Base-by-base conservation (phyloP, 2,888 invertebrate genomes). In the Lysandra coridon region DNA sequence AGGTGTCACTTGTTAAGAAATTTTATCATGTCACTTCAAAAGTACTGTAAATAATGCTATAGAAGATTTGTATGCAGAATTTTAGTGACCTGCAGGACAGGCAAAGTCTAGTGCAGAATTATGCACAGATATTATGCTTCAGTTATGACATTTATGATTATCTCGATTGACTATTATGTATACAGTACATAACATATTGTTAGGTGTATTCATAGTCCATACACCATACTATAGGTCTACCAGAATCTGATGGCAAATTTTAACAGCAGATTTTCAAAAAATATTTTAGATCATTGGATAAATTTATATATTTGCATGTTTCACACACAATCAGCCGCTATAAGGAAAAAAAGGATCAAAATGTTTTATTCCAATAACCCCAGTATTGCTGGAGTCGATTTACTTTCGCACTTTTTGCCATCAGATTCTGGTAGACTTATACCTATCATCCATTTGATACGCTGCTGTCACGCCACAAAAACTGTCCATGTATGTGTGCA, bases 1-100 rank as follows among this genome's bases (percentile, higher is more conserved):
- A 69, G 33, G 69, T 69, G 33, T 37, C 33, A 69, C 17, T 69
- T 69, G 33, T 37, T 69, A 33, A 69, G 69, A 14, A 33, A 69
- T 14, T 69, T 69, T 69, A 69, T 33, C 69, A 69, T 17, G 33
- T 4, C 69, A 33, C 69, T 69, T 37, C 33, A 37, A 69, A 69
- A 69, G 69, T 69, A 69, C 69, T 69, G 69, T 69, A 69, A 37
- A 37, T 69, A 69, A 33, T 14, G 14, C 69, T 37, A 5, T 69
- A 69, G 69, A 14, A 14, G 6, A 69, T 69, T 37, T 69, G 64
- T 69, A 57, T 78, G 33, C 53, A 78, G 57, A 57, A 17, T 57
- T 57, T 57, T 57, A 17, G 14, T 17, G 57, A 57, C 57, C 57
- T 57, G 57, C 17, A 57, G 57, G 14, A 57, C 57, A 57, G 57